Base-by-base conservation (phyloP, 2,797 vertebrate genomes). In the Crax fasciolata region DNA sequence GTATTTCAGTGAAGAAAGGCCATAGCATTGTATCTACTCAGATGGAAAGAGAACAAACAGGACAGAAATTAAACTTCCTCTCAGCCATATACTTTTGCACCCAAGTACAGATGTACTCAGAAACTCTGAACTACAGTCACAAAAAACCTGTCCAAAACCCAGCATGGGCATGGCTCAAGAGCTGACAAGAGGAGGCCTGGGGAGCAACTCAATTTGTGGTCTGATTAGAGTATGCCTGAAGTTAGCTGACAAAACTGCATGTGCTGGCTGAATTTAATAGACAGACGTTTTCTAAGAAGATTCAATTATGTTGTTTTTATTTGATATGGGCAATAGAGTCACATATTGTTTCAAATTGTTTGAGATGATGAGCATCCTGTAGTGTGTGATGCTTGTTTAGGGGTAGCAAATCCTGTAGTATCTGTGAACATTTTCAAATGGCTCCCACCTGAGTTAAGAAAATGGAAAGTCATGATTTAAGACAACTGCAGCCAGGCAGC, bases 381-480 rank as follows among this genome's bases (percentile, higher is more conserved):
- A 78, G 25, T 4, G 2, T 58, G 62, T 54, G 62, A 65, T 54
- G 51, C 12, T 44, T 84, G 41, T 58, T 58, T 43, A 57, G 55
- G 5, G 12, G 21, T 14, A 32, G 55, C n/a, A 57, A 62, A 62
- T 43, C 39, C 39, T 43, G 39, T 43, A 62, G 20, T 43, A 30
- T 20, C 39, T 67, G 39, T 80, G 68, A 13, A 61, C 71, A 46
- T 89, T 80, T 82, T 83, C 65, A 79, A 55, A 82, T 1, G 5
- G 48, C 68, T 95, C 89, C 92, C 89, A 95, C 84, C 87, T 92
- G 89, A 91, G 39, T 52, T 67, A 52, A 79, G 67, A 71, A 82
- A 63, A 66, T 49, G 32, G 58, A 30, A 95, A 92, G 87, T 49
- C 35, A 6, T 89, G 68, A 96, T 96, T 95, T 91, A 94, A 93